Conservation (phyloP, 2,113 vertebrate species). For the Nesospiza acunhae region DNA sequence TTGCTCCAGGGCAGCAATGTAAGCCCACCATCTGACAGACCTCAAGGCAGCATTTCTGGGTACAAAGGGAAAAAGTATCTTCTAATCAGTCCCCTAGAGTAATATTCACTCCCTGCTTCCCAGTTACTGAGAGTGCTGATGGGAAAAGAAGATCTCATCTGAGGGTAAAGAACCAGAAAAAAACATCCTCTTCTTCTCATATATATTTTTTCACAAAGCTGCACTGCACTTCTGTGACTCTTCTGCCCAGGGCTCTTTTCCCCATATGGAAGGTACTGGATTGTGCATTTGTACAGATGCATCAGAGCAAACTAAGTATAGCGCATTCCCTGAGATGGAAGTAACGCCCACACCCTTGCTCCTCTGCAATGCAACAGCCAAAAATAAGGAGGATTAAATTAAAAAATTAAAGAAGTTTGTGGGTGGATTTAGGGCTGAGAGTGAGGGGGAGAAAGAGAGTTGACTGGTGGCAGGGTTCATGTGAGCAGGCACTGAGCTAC, state of each 20-base stretch:
- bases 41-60: background rate
- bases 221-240: conserved; percentile 3
- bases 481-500: background rate
- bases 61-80: background rate
- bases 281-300: conserved; percentile 63
- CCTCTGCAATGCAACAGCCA: conserved; percentile 32
- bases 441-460: background rate
- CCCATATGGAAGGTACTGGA: conserved; percentile 28
- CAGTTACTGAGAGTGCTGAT: background rate
- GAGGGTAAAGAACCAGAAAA: conserved; percentile 17
- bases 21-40: background rate
- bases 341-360: conserved; percentile 12
- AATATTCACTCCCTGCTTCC: background rate
- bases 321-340: conserved; percentile 34
- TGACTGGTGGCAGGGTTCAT: background rate
- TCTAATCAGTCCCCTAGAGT: background rate
- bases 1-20: background rate
- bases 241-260: conserved; percentile 36
- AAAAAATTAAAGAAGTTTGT: conserved; percentile 31
- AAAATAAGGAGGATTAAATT: conserved; percentile 54
- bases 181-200: background rate
- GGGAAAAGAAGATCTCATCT: background rate
- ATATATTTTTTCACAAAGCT: background rate
- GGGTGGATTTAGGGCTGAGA: conserved; percentile 51
- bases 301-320: conserved; percentile 59